These are phyloP conservation scores for Drosophila parthenogenetica DNA, from an alignment of 2,888 invertebrate species.

Conservation along the genomic window DNA sequence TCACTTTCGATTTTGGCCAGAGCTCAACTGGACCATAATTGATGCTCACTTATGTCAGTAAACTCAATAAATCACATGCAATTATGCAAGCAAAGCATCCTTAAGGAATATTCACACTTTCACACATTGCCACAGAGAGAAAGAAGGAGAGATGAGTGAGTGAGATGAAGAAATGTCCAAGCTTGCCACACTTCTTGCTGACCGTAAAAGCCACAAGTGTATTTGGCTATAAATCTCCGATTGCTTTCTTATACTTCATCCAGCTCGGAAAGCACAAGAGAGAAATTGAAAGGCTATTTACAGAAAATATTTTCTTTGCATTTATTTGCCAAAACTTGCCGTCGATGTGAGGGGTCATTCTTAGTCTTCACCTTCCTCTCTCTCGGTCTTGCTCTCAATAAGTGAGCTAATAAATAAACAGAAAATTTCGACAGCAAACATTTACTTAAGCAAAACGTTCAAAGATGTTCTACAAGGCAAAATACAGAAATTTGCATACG, in stretches of 20 bases:
- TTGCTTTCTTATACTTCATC: constrained; percentile 74
- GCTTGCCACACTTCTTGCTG: constrained; percentile 33
- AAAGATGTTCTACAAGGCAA: constrained; percentile 58
- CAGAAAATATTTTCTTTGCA: constrained; percentile 77
- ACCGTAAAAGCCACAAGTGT: constrained; percentile 72
- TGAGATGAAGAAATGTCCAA: constrained; percentile 21
- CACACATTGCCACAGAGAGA: constrained; percentile 46
- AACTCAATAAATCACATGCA: constrained; percentile 76
- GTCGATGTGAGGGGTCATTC: neutral
- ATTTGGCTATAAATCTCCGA: constrained; percentile 73
- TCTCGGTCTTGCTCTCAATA: constrained; percentile 41
- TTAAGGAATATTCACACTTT: constrained; percentile 80
- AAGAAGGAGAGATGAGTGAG: neutral
- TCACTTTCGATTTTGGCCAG: constrained; percentile 64
- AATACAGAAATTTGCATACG: constrained; percentile 37
- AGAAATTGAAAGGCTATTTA: constrained; percentile 68
- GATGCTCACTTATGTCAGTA: constrained; percentile 38
- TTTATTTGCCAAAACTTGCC: constrained; percentile 60
- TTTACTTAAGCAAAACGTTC: constrained; percentile 76
- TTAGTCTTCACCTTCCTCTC: neutral
- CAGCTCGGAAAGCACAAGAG: constrained; percentile 10
- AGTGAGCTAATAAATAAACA: constrained; percentile 77
- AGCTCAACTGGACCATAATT: constrained; percentile 24
- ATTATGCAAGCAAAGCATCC: constrained; percentile 77
- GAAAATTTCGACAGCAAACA: constrained; percentile 76